These are phyloP conservation scores for Acipenser transmontanus DNA, from an alignment of 2,797 vertebrate species.

Conservation along the genomic window DNA sequence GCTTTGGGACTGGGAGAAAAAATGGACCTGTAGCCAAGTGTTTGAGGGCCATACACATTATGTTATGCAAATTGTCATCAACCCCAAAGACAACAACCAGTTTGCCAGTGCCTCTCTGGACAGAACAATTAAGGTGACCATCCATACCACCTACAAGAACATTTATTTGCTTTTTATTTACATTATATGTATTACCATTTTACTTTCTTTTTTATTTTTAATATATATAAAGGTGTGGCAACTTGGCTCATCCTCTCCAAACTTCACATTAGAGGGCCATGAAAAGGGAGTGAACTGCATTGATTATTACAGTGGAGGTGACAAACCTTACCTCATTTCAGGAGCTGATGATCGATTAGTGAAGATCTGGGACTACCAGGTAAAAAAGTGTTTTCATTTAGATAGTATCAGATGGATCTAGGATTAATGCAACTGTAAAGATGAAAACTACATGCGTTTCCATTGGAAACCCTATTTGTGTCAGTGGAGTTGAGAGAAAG, in stretches of 20 bases:
- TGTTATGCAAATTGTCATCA: conserved; percentile 98
- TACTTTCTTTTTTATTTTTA: not conserved
- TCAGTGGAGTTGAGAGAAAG: too few species aligned
- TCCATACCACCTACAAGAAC: too few species aligned
- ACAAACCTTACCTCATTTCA: conserved; percentile 95
- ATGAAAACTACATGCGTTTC: too few species aligned
- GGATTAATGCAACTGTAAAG: too few species aligned
- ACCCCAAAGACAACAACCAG: conserved; percentile 97
- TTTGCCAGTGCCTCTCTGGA: conserved; percentile 95
- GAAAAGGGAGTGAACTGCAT: conserved; percentile 98
- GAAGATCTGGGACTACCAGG: conserved; percentile 99
- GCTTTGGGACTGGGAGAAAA: conserved; percentile 98
- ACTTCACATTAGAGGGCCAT: conserved; percentile 94
- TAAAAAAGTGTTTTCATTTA: conserved; percentile 29
- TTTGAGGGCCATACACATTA: conserved; percentile 98
- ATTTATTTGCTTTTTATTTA: too few species aligned
- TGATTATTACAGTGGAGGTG: conserved; percentile 95
- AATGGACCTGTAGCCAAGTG: conserved; percentile 95
- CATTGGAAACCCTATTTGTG: too few species aligned
- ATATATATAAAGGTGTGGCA: conserved; percentile 81
- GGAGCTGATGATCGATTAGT: conserved; percentile 93
- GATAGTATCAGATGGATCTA: too few species aligned
- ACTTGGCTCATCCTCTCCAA: conserved; percentile 90
- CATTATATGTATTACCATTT: too few species aligned
- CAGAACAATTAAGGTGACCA: conserved; percentile 87